Evolutionary conservation across 1,140 invertebrate genomes (phyloP), one percentile per base, ranked within the genome.

Genomic region (Leptopilina boulardi): DNA sequence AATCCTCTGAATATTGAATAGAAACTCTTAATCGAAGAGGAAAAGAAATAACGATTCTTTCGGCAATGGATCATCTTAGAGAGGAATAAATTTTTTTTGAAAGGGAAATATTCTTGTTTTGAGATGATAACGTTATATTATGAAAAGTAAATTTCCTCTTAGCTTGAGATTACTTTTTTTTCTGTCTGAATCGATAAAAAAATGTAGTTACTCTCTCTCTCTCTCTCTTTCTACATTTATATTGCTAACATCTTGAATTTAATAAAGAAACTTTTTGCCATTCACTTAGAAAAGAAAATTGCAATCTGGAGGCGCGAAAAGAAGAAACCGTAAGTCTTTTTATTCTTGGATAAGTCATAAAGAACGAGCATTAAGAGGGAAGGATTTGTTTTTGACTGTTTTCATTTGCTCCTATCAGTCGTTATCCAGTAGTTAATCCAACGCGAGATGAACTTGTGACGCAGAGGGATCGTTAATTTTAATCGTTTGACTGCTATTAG

Each of bases 401-500:
- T 84, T 84, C 83, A 84, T 84, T 84, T 77, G 82, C 75, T 76
- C 74, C 76, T 73, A 84, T 84, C 80, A 75, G 74, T 82, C 82
- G 83, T 84, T 81, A 81, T 80, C 78, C 77, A 73, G 78, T 75
- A 82, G 80, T 84, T 84, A 84, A 84, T 84, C 83, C 81, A 74
- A 70, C 70, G 30, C 51, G 76, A 80, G 78, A 79, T 77, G 80
- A 84, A 78, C 75, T 54, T 54, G 76, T 66, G 81, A 82, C 81
- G 79, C 83, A 81, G 80, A 70, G 83, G 80, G 83, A 78, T 84
- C 83, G 83, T 84, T 84, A 84, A 75, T 84, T 84, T 84, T 84
- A 84, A 23, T 59, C 54, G 19, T 23, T 59, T 23, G 19, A 59
- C 54, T 59, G 19, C 54, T 59, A 23, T 59, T 51, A 23, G 54